Conservation (phyloP, 1,140 invertebrate genomes). For the Euura saliciscinereae region DNA sequence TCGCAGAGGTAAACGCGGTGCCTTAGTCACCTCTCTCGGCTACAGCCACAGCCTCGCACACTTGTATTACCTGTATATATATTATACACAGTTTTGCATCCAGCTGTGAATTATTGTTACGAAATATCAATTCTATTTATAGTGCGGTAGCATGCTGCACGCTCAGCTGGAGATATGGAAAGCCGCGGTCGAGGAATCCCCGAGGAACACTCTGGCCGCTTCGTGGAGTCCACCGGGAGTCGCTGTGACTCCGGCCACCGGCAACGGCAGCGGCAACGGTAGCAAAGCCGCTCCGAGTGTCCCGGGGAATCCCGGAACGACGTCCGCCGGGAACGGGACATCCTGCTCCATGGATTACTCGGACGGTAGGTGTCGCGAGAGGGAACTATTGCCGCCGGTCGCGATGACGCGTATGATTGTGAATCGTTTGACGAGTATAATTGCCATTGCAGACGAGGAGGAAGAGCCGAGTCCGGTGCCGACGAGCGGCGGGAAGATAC, state of each 20-base stretch:
- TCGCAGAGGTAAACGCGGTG: too few species aligned
- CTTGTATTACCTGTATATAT: background rate
- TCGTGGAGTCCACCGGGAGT: conserved; percentile 53
- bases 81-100: too few species aligned
- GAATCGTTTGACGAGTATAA: conserved; percentile 8
- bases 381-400: background rate
- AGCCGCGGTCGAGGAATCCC: conserved; percentile 68
- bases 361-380: conserved; percentile 61
- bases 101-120: too few species aligned
- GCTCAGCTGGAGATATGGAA: conserved; percentile 94
- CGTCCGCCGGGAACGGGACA: conserved; percentile 36
- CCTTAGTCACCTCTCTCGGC: background rate
- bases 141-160: conserved; percentile 85
- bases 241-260: conserved; percentile 33
- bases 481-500: conserved; percentile 48
- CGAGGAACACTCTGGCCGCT: conserved; percentile 52
- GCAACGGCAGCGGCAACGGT: conserved; percentile 26
- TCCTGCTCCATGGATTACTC: conserved; percentile 62
- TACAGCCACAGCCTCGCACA: background rate
- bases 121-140: conserved; percentile 29
- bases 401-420: background rate
- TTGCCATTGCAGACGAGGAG: conserved; percentile 60
- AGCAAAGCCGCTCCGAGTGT: conserved; percentile 43
- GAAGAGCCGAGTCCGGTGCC: conserved; percentile 53
- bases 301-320: conserved; percentile 29